Percentiles rank a stretch among this genome's conserved stretches.
These are phyloP conservation scores for Setipinna tenuifilis DNA, from an alignment of 2,797 vertebrate species.

Conservation along the genomic window DNA sequence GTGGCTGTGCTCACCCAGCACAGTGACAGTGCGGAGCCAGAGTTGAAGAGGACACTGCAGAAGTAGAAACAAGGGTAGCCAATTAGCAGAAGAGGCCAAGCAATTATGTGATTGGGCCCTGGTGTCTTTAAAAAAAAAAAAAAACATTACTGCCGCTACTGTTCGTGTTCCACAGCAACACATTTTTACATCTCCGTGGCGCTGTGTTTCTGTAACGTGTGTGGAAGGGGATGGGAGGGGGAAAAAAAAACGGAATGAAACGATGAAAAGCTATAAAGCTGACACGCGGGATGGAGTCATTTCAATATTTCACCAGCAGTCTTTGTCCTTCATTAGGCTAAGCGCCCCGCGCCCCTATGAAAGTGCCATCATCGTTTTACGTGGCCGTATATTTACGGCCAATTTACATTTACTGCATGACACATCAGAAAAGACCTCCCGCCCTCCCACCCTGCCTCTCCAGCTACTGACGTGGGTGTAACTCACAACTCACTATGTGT, in stretches of 20 bases:
- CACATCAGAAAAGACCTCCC: conserved; percentile 11
- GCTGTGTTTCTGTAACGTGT: not conserved
- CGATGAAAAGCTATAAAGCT: conserved; percentile 39
- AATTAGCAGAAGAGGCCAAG: conserved; percentile 24
- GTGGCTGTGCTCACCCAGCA: not conserved
- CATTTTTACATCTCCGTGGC: conserved; percentile 37
- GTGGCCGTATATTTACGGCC: conserved; percentile 27
- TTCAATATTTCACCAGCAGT: conserved; percentile 35
- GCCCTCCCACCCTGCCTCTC: not conserved
- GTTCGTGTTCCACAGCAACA: conserved; percentile 33
- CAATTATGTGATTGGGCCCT: conserved; percentile 15
- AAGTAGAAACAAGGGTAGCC: not conserved
- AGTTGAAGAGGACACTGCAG: conserved; percentile 17
- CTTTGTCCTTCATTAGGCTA: conserved; percentile 38
- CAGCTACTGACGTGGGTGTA: not conserved
- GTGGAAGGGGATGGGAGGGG: conserved; percentile 16
- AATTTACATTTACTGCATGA: conserved; percentile 27
- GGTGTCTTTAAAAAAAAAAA: conserved; percentile 30
- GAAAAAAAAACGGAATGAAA: conserved; percentile 33
- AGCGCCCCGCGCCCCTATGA: conserved; percentile 32
- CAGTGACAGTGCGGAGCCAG: not conserved
- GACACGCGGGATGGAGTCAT: conserved; percentile 27
- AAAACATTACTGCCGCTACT: no score
- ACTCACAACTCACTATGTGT: not conserved
- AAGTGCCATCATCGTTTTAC: conserved; percentile 28